phyloP scores from a whole-genome alignment of 2,113 vertebrate genomes.

The human region DNA sequence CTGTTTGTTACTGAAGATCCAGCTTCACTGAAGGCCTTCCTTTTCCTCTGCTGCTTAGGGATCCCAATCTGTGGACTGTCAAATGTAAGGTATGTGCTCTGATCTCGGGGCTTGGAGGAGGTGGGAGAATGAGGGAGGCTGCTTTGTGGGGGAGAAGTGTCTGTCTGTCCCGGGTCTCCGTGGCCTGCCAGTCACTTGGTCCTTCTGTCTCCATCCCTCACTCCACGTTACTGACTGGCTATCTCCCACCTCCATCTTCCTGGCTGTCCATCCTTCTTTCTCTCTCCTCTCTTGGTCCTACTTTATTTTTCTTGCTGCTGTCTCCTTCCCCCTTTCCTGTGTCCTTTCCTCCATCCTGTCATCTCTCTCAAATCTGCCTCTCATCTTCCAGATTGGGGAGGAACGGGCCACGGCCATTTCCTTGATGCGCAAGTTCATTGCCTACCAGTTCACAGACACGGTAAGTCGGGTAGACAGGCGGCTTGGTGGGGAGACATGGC shows the following conservation, averaged over 20 bases:
- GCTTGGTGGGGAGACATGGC: neutral
- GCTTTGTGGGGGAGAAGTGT: neutral
- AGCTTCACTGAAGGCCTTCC: neutral
- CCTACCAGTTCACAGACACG: slow-evolving; percentile 96
- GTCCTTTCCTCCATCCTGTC: neutral
- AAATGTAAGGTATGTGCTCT: slow-evolving; percentile 92
- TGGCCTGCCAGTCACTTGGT: neutral
- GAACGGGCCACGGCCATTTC: slow-evolving; percentile 94
- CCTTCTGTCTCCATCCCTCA: accelerated
- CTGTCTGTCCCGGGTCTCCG: neutral
- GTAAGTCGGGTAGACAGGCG: slow-evolving; percentile 82
- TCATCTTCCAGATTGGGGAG: slow-evolving; percentile 90
- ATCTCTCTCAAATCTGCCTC: slow-evolving; percentile 4
- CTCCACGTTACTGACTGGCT: neutral
- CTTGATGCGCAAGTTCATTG: slow-evolving; percentile 97
- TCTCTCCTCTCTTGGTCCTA: neutral
- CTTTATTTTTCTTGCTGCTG: neutral
- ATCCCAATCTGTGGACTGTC: slow-evolving; percentile 97
- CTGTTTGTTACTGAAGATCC: neutral
- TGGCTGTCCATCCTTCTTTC: neutral
- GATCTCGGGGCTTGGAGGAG: neutral
- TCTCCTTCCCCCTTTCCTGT: neutral
- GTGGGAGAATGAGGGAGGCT: neutral
- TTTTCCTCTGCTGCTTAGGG: slow-evolving; percentile 82
- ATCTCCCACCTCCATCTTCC: neutral